Base-by-base conservation (phyloP, 2,888 invertebrate species). In the Drosophila picticornis region DNA sequence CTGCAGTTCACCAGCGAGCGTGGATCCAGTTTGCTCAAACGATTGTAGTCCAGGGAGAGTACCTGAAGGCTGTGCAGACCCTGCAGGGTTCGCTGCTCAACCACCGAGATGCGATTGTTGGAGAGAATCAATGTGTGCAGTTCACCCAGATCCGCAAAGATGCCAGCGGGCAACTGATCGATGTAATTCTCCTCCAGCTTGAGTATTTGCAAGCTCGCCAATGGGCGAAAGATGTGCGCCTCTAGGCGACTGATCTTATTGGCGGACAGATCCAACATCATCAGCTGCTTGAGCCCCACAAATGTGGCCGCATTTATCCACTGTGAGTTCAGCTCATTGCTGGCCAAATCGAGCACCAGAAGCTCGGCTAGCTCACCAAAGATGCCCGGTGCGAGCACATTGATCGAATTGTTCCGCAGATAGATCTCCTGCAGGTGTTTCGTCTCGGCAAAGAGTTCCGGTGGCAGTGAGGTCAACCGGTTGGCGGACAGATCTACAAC, bases 401-500 rank as follows among this genome's bases (percentile, higher is more conserved):
- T 96, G 88, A 98, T 96, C 63, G 97, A 97, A 94, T 98, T 98
- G 94, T 98, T 98, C 93, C 97, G 96, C 90, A 98, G 94, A 94
- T 97, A 96, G 92, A 98, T 96, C 94, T 98, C 98, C 94, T 96
- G 96, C 85, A 98, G 95, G 81, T 96, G 96, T 81, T 96, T 96
- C 67, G 96, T 95, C 90, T 97, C 97, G 91, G 95, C 95, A 91
- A 98, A 98, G 77, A 98, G 94, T 91, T 96, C 96, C 83, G 97
- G 96, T 36, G 98, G 98, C 83, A 99, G 94, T 63, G 97, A 96
- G 55, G 96, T 96, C 80, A 99, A 95, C 94, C 97, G 96, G 94
- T 99, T 99, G 91, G 97, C 96, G 3, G 98, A 97, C 75, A 99
- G 94, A 94, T 98, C 97, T 85, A 98, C 95, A 89, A 97, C 95